Base-by-base conservation (phyloP, 2,797 vertebrate genomes). In the Danio albolineatus region DNA sequence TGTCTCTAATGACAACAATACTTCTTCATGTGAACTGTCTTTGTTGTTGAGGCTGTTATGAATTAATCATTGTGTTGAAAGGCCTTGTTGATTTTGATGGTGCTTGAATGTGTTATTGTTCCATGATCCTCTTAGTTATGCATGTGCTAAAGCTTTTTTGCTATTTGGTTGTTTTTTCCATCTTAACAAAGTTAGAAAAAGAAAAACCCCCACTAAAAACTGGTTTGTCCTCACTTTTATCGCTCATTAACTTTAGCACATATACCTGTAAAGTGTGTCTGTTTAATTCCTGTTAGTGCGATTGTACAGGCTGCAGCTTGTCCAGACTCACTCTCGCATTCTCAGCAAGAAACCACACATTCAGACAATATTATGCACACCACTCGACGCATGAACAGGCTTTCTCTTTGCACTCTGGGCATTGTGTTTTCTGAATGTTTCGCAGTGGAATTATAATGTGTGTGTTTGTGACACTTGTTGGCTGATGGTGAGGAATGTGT, bases 391-490 rank as follows among this genome's bases (percentile, higher is more conserved):
- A 14, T 17, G n/a, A n/a, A n/a, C n/a, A n/a, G n/a, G n/a, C n/a
- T n/a, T n/a, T n/a, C n/a, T n/a, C n/a, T n/a, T n/a, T n/a, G n/a
- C n/a, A n/a, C n/a, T n/a, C n/a, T 17, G 41, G n/a, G 60, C 38
- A 62, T 36, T 7, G 39, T 46, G 10, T 36, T 59, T 59, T 8
- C 21, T 61, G 51, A 9, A 72, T 0, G 36, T 56, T 41, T 17
- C 36, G 9, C 49, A 2, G 69, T 7, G 0, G 61, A 39, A 16
- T 43, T 44, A 38, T 38, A 59, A 36, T 71, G 54, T 61, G 61
- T 65, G 72, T 49, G 70, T 73, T n/a, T 46, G 53, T n/a, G 60
- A 59, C 57, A 61, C 43, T 73, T 73, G 71, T 61, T 61, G 41
- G 21, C 16, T 61, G 44, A 17, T n/a, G 5, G 1, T 36, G 71